These are phyloP conservation scores for Cherax destructor DNA, from an alignment of 1,140 invertebrate genomes.

Conservation along the genomic window DNA sequence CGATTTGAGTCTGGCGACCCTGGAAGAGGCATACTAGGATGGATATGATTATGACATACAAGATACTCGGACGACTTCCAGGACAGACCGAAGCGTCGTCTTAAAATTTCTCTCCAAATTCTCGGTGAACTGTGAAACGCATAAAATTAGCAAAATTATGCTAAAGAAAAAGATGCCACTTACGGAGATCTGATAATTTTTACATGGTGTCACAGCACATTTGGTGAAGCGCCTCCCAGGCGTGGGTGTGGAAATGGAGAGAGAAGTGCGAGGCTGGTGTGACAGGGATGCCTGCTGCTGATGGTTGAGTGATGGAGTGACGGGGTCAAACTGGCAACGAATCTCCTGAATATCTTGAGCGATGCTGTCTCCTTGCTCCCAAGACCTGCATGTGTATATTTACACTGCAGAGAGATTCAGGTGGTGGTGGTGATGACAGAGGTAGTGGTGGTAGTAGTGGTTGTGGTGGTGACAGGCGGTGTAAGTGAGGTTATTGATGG, in stretches of 20 bases:
- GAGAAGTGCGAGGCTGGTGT: background rate
- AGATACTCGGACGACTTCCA: too few relatives aligned
- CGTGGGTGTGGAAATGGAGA: background rate
- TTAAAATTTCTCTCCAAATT: too few relatives aligned
- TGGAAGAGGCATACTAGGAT: too few relatives aligned
- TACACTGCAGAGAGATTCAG: background rate
- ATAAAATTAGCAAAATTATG: too few relatives aligned
- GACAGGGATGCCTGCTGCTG: background rate
- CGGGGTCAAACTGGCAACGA: constrained; percentile 28
- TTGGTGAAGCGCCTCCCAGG: background rate
- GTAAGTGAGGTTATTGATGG: background rate
- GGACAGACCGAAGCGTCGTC: too few relatives aligned
- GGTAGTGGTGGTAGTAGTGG: background rate
- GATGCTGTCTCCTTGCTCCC: constrained; percentile 36
- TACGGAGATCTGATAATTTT: too few relatives aligned
- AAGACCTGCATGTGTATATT: background rate
- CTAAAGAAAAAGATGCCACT: background rate
- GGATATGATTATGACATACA: too few relatives aligned
- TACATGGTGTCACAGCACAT: too few relatives aligned
- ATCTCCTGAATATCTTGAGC: constrained; percentile 28
- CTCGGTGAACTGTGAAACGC: too few relatives aligned
- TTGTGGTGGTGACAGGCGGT: background rate
- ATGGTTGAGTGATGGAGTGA: background rate
- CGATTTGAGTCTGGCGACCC: too few relatives aligned
- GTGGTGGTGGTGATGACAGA: background rate